These are phyloP conservation scores for Oceanites oceanicus DNA, from an alignment of 2,113 vertebrate species.

Conservation along the genomic window DNA sequence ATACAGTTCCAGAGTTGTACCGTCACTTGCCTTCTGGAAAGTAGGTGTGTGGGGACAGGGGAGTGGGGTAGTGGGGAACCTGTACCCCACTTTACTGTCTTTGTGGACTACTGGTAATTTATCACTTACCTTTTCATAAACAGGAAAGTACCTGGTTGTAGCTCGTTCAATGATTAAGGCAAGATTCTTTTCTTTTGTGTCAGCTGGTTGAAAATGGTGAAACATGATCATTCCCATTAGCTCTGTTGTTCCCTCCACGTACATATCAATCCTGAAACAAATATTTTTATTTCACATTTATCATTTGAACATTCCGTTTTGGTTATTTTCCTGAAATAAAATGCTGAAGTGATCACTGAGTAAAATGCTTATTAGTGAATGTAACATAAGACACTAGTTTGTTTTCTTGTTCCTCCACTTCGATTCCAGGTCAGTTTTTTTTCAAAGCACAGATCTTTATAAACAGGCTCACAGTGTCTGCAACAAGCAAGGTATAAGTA, in stretches of 20 bases:
- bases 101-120: background rate
- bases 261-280: slow-evolving; percentile 85
- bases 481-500: background rate
- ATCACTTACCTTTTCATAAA: slow-evolving; percentile 84
- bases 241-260: slow-evolving; percentile 80
- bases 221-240: slow-evolving; percentile 81
- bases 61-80: background rate
- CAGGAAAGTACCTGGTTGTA: slow-evolving; percentile 79
- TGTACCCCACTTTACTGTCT: background rate
- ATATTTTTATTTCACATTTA: background rate
- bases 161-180: slow-evolving; percentile 73
- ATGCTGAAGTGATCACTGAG: background rate
- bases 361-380: background rate
- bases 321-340: background rate
- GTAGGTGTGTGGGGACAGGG: background rate
- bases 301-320: background rate
- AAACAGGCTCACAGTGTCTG: background rate
- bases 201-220: slow-evolving; percentile 58
- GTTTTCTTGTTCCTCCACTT: background rate
- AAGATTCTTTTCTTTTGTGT: slow-evolving; percentile 62
- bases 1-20: background rate
- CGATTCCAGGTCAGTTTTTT: background rate
- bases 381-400: background rate
- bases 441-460: background rate
- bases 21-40: background rate